A percentile compares a stretch with the other conserved stretches of the same genome.
phyloP scores from a whole-genome alignment of 2,113 vertebrate genomes.

The Ceratotherium simum region DNA sequence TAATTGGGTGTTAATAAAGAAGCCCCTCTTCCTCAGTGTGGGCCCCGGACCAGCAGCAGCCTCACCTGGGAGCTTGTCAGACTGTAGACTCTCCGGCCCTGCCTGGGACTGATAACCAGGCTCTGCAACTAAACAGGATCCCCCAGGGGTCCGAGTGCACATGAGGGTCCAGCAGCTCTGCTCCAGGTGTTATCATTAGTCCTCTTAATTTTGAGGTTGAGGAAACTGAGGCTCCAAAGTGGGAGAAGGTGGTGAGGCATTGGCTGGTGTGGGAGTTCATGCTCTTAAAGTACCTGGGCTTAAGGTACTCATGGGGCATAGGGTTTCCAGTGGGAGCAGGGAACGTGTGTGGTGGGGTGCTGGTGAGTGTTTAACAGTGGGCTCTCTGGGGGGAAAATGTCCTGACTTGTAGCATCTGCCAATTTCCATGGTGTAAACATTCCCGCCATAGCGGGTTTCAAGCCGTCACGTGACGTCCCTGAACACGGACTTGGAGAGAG shows the following conservation, averaged over 20 bases:
- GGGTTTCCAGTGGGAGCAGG: not conserved
- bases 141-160: not conserved
- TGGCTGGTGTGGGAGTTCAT: not conserved
- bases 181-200: not conserved
- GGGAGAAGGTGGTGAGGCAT: not conserved
- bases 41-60: not conserved
- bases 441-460: not conserved
- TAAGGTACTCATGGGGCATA: not conserved
- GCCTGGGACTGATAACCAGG: not conserved
- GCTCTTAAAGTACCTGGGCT: not conserved
- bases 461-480: not conserved
- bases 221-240: not conserved
- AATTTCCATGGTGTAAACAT: not conserved
- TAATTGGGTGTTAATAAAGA: not conserved
- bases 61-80: not conserved
- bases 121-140: not conserved
- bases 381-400: not conserved
- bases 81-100: not conserved
- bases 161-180: too few relatives aligned
- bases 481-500: not conserved
- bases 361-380: not conserved
- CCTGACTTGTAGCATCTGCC: not conserved
- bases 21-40: not conserved
- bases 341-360: accelerated
- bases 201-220: not conserved